Evolutionary conservation across 2,113 vertebrate species (phyloP).

Genomic region (rabbit (Oryctolagus cuniculus)): mOryCun1.1 NC_091438.1:146232501-146233000

Average conservation of each 20-base stretch:
- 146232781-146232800: no score
- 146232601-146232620: not conserved
- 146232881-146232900: not conserved
- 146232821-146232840: no score
- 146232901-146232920: not conserved
- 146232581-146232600: not conserved
- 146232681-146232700: no score
- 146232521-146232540: not conserved
- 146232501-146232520: not conserved
- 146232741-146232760: not conserved
- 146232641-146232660: not conserved
- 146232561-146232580: not conserved
- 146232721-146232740: not conserved
- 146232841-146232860: not conserved
- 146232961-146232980: not conserved
- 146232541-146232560: not conserved
- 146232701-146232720: not conserved
- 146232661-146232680: not conserved
- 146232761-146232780: no score
- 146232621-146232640: not conserved
- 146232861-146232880: not conserved
- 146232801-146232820: no score
- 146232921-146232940: not conserved
- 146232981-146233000: not conserved
- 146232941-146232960: not conserved